Evolutionary conservation across 2,113 vertebrate genomes (phyloP), one percentile per base, ranked within the genome.

Genomic region (Urocolius indicus): DNA sequence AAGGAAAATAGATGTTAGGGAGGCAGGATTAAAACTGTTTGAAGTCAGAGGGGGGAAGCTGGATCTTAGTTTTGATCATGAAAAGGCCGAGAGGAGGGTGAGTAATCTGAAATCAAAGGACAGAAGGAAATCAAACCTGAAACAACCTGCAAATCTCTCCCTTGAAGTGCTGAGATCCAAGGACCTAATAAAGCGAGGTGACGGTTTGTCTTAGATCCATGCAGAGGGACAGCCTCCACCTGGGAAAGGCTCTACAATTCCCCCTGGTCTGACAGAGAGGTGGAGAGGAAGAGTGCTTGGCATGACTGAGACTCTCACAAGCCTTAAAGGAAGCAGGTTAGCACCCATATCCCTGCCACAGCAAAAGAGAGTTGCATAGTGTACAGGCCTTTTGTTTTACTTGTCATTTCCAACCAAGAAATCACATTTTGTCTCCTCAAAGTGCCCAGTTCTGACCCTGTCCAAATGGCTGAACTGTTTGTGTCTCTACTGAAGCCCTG

Each of bases 71-170:
- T 96, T 96, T 97, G 93, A 97, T 96, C 85, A 89, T 92, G 83
- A 94, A 94, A 96, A 93, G 92, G 85, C 72, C 1, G 11, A 94
- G 90, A 92, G 65, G 73, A 93, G 76, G 57, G 65, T 49, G 45
- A 96, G 83, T 95, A 96, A 96, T 92, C 93, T 93, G 65, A 97
- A 94, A 96, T 95, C 94, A 97, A 97, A 94, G 96, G 74, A 76
- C 5, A 11, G 78, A 87, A 66, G 51, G 88, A 86, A 93, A 95
- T 95, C 85, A 96, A 93, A 96, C 83, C 68, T 54, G 83, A 95
- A 96, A 92, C 66, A 93, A 89, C 59, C 80, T 93, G 69, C 57
- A 92, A 59, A 94, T 87, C 86, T 90, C 29, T 74, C 11, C 85
- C n/a, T 90, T 76, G 68, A 92, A 96, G 61, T 88, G 38, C 19